Base-by-base conservation (phyloP, 2,113 vertebrate genomes). In the Halcyon malimbica region DNA sequence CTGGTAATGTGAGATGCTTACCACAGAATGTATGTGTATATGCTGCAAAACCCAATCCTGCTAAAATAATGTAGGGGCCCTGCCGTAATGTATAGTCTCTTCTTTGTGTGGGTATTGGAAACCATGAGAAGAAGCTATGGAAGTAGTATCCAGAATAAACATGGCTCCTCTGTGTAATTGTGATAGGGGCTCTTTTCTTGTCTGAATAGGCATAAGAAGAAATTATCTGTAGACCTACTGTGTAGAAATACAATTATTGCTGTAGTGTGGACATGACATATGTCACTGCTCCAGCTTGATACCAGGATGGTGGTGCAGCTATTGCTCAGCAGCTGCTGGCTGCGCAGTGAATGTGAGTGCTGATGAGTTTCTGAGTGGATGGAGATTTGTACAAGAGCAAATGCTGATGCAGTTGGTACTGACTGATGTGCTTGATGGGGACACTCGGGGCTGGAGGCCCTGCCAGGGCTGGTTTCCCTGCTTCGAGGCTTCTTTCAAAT, bases 271-370 rank as follows among this genome's bases (percentile, higher is more conserved):
- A 92, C 86, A 77, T 92, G 90, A n/a, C 95, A 91, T 93, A 90
- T 95, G 82, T 64, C 94, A 41, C 73, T 94, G 76, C 60, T 94
- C 59, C 76, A 70, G 80, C 86, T 63, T 92, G 86, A 83, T 76
- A 65, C 60, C n/a, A 53, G 90, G 71, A 16, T 83, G 90, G 83
- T 86, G 91, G 68, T 78, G 86, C 80, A 86, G 96, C 93, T 80
- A 94, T 80, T 83, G 91, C 96, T 90, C 77, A 81, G 96, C 94
- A 96, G 90, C 93, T 94, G 92, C 93, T 95, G 2, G 0, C 44
- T 63, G 35, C 88, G 53, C 46, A 70, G 79, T 53, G 35, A 63
- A 77, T 87, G 53, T 7, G 60, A 92, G 64, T 20, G 60, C 76
- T 94, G 94, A 83, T 95, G 96, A 81, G 60, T 51, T 78, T 56